Percentiles rank a stretch among this genome's conserved stretches.
Evolutionary conservation across 2,113 vertebrate species (phyloP).

Genomic region (Plecotus auritus): DNA sequence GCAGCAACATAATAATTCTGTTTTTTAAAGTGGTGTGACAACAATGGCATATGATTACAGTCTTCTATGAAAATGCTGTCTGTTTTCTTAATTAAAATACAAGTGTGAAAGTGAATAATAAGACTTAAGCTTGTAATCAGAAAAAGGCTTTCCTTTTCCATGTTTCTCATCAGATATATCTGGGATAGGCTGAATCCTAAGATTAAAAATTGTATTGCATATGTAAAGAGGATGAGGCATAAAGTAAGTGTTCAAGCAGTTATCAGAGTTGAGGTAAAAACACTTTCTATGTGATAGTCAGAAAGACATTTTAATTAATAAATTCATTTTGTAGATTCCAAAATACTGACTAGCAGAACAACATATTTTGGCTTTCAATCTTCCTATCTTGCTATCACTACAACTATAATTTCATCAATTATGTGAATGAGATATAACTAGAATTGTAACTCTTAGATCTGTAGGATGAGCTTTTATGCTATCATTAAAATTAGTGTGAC

Average conservation of each 20-base stretch:
- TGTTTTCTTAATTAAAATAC: background rate
- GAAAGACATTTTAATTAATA: background rate
- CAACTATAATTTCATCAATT: background rate
- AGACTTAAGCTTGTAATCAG: background rate
- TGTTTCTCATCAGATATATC: background rate
- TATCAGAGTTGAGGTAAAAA: background rate
- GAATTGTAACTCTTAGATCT: background rate
- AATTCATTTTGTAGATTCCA: background rate
- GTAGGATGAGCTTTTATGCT: background rate
- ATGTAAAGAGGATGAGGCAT: background rate
- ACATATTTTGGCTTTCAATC: background rate
- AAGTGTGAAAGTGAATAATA: background rate
- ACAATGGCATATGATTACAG: background rate
- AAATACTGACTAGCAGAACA: background rate
- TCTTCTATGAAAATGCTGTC: background rate
- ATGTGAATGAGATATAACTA: conserved; percentile 11
- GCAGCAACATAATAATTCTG: background rate
- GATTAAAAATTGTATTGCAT: background rate
- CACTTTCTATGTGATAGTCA: background rate
- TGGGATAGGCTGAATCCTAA: background rate
- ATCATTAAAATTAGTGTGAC: background rate
- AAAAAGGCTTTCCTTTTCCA: background rate
- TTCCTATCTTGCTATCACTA: background rate
- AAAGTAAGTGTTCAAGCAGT: background rate
- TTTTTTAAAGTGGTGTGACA: background rate